These are phyloP conservation scores for Lacerta agilis DNA, from an alignment of 2,797 vertebrate genomes.

Conservation along the genomic window DNA sequence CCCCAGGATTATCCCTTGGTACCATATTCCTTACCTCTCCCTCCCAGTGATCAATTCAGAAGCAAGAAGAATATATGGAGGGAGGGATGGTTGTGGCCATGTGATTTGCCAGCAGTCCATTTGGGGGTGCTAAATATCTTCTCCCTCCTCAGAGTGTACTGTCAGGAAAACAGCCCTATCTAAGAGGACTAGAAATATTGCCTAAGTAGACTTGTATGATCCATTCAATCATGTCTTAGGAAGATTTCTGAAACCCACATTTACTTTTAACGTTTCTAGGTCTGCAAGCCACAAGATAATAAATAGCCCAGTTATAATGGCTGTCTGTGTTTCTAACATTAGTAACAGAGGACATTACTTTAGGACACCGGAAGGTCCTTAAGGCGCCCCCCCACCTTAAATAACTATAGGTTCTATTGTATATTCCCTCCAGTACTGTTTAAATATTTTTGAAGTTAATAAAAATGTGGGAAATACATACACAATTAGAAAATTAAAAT, in stretches of 20 bases:
- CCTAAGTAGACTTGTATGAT: background rate
- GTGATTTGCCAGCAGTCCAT: background rate
- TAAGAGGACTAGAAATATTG: background rate
- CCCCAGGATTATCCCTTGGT: background rate
- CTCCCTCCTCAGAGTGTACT: background rate
- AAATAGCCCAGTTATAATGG: background rate
- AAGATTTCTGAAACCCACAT: background rate
- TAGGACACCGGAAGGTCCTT: background rate
- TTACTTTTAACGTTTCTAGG: background rate
- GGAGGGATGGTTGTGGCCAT: background rate
- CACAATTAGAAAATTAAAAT: background rate
- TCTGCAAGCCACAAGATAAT: background rate
- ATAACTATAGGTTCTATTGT: background rate
- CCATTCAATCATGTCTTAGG: background rate
- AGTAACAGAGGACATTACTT: background rate
- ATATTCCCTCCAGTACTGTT: background rate
- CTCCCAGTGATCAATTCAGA: background rate
- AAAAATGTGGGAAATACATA: background rate
- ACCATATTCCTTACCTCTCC: background rate
- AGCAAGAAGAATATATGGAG: background rate
- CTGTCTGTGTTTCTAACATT: background rate
- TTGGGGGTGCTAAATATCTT: no score
- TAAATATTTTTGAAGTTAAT: background rate
- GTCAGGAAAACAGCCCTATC: background rate
- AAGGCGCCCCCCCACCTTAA: background rate